These are phyloP conservation scores for Spondyliosoma cantharus DNA, from an alignment of 2,797 vertebrate species.

Conservation along the genomic window DNA sequence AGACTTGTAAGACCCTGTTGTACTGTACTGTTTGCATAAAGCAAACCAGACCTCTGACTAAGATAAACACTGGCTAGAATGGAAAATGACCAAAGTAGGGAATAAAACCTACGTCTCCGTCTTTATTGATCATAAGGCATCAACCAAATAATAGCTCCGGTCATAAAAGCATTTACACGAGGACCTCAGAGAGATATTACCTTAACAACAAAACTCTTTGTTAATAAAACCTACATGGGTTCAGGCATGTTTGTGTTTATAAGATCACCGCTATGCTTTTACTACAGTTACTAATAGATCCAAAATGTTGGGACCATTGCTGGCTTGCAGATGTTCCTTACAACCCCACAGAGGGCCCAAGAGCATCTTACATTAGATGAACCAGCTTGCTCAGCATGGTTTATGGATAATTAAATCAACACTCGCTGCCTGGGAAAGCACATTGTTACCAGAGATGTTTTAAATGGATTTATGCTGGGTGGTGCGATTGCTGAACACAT, in stretches of 20 bases:
- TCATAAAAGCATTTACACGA: conserved; percentile 52
- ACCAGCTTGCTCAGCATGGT: conserved; percentile 34
- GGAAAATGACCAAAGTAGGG: conserved; percentile 59
- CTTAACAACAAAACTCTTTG: conserved; percentile 38
- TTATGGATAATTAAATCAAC: conserved; percentile 51
- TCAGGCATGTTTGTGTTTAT: conserved; percentile 74
- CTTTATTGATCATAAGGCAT: conserved; percentile 53
- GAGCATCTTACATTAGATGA: conserved; percentile 47
- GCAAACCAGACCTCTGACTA: conserved; percentile 48
- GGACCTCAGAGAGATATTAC: conserved; percentile 49
- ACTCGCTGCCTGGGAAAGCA: conserved; percentile 8
- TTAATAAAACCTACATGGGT: conserved; percentile 58
- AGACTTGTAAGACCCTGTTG: conserved; percentile 28
- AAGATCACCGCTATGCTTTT: conserved; percentile 71
- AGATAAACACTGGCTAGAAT: conserved; percentile 50
- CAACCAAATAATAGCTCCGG: conserved; percentile 32
- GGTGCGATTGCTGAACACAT: neutral
- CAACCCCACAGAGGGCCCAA: conserved; percentile 39
- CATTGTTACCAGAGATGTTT: conserved; percentile 30
- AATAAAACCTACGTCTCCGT: conserved; percentile 35
- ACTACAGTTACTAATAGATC: conserved; percentile 67
- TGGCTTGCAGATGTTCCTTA: conserved; percentile 71
- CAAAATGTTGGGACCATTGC: conserved; percentile 60
- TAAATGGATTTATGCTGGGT: conserved; percentile 19
- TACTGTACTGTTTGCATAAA: conserved; percentile 45